Conservation (phyloP, 2,113 vertebrate genomes). For the Speoplatyrhinus poulsoni region DNA sequence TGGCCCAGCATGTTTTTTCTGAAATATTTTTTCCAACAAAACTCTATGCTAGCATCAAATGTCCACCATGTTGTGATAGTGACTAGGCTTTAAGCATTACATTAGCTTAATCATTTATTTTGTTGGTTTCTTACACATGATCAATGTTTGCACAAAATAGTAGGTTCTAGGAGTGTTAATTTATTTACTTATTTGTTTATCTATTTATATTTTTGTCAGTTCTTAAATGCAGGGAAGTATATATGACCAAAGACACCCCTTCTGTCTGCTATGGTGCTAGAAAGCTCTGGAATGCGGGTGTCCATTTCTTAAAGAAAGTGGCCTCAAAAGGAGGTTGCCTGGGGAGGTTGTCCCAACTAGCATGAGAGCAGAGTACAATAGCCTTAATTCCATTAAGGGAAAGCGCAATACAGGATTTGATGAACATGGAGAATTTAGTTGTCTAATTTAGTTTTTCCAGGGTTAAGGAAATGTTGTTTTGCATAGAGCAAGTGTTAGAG, state of each 20-base stretch:
- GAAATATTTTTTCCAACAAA: background rate
- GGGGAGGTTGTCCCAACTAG: slow-evolving; percentile 25
- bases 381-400: slow-evolving; percentile 33
- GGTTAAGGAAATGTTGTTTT: slow-evolving; percentile 12
- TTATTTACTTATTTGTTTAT: background rate
- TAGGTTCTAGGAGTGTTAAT: background rate
- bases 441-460: slow-evolving; percentile 7
- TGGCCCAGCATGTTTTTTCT: background rate
- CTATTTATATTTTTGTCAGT: background rate
- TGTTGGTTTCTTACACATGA: too few species aligned
- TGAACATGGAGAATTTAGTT: background rate
- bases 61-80: background rate
- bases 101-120: too few species aligned
- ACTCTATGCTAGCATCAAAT: background rate
- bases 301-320: slow-evolving; percentile 17
- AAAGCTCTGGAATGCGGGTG: slow-evolving; percentile 31
- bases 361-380: slow-evolving; percentile 37
- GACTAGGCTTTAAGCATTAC: too few species aligned
- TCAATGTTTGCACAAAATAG: too few species aligned
- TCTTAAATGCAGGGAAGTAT: background rate
- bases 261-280: background rate
- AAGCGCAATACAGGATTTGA: slow-evolving; percentile 22
- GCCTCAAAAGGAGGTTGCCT: slow-evolving; percentile 3
- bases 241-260: background rate
- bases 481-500: background rate